Evolutionary conservation across 2,113 vertebrate genomes (phyloP).

Genomic region (Crypturellus undulatus): DNA sequence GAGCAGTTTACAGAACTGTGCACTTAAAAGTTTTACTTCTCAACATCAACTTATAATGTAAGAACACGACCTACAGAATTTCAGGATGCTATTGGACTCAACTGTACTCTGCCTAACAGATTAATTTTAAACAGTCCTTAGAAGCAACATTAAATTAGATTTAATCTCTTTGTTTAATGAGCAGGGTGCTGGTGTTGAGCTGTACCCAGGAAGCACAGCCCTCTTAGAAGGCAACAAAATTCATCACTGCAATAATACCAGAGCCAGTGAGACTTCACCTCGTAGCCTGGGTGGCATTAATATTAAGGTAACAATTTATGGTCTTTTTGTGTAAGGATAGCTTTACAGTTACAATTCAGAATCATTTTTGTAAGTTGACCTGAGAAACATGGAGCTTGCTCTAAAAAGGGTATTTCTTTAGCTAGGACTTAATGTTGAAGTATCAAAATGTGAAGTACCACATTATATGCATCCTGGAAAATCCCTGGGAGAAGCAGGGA

Average conservation of each 20-base stretch:
- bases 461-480: not conserved
- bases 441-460: not conserved
- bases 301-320: conserved; percentile 40
- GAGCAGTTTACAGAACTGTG: not conserved
- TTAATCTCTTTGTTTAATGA: not conserved
- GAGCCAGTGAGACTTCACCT: conserved; percentile 49
- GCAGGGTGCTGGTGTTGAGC: conserved; percentile 67
- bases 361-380: not conserved
- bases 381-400: not conserved
- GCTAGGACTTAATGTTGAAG: not conserved
- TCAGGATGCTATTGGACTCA: not conserved
- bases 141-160: not conserved
- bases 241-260: conserved; percentile 67
- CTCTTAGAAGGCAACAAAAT: conserved; percentile 69
- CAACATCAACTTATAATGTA: rapidly evolving
- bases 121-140: not conserved
- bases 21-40: not conserved
- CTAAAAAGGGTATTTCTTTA: not conserved
- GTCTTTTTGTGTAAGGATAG: not conserved
- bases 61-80: not conserved
- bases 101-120: not conserved
- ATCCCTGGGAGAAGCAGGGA: not conserved
- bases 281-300: conserved; percentile 63
- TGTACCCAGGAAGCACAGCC: conserved; percentile 64
- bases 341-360: not conserved